Base-by-base conservation (phyloP, 2,888 invertebrate species). In the Pachydiplax longipennis region DNA sequence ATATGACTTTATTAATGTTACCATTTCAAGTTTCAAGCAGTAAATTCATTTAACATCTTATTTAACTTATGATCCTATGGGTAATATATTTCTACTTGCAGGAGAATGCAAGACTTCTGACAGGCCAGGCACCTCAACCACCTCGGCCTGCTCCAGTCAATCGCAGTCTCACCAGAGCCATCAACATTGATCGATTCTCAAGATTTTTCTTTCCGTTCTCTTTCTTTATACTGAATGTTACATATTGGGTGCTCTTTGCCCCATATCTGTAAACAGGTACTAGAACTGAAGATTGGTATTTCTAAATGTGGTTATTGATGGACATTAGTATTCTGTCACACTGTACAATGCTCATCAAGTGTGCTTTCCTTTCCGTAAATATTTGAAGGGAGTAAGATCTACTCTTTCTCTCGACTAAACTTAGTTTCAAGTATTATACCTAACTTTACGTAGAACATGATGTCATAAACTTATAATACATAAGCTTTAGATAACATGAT, bases 201-300 rank as follows among this genome's bases (percentile, higher is more conserved):
- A 94, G 97, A 81, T 95, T 96, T 90, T 95, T 96, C 92, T 97
- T 97, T 93, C 97, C 97, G 2, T 95, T 96, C 90, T 94, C 96
- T 82, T 97, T 97, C 93, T 94, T 96, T 91, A 94, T 96, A 91
- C 94, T 97, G 83, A 97, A 97, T 93, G 94, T 95, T 91, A 96
- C 96, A 92, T 97, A 97, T 93, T 97, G 97, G 97, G 95, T 96
- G 92, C 95, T 96, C 93, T 97, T 97, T 93, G 96, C 96, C 91
- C 96, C 96, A 93, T 97, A 96, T 93, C 95, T 96, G 93, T 96
- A 95, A 94, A 40, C 22, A 44, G 31, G 80, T 44, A 40, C 22
- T 13, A 58, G 37, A 37, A 61, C 37, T 61, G 35, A 37, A 37
- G 35, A 37, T 18, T 12, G 37, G 87, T 25, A 61, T 58, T 40